These are phyloP conservation scores for Meteorus sp. DNA, from an alignment of 1,140 invertebrate species.

Conservation along the genomic window DNA sequence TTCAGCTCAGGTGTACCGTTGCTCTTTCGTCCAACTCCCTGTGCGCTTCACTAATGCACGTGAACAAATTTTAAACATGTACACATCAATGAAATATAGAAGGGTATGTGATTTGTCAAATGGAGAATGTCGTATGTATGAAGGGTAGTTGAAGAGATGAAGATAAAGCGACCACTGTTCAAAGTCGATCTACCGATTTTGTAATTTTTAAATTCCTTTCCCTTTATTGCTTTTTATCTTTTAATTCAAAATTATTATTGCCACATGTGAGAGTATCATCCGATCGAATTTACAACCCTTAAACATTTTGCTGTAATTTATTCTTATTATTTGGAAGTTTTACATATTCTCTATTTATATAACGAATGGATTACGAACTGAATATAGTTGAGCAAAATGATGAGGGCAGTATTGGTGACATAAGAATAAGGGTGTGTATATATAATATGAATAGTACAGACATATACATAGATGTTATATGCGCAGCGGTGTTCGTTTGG, in stretches of 20 bases:
- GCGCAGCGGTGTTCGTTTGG: slow-evolving; percentile 31
- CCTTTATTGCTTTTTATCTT: background rate
- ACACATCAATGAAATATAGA: no score
- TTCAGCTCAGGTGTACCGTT: slow-evolving; percentile 48
- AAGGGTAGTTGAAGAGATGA: slow-evolving; percentile 3
- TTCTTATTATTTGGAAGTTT: no score
- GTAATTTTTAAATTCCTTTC: slow-evolving; percentile 9
- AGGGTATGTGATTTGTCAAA: no score
- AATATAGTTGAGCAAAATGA: no score
- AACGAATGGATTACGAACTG: no score
- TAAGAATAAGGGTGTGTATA: background rate
- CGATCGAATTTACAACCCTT: no score
- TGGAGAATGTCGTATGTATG: no score
- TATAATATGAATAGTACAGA: background rate
- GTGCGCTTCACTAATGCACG: background rate
- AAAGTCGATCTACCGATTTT: background rate
- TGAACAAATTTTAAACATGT: no score
- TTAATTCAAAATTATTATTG: background rate
- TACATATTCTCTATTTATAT: no score
- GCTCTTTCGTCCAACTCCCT: background rate
- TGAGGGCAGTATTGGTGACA: background rate
- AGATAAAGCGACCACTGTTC: background rate
- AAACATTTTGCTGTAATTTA: no score
- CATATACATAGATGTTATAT: slow-evolving; percentile 13
- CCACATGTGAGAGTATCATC: no score